Evolutionary conservation across 2,797 vertebrate genomes (phyloP).

Genomic region (Hirundo rustica): DNA sequence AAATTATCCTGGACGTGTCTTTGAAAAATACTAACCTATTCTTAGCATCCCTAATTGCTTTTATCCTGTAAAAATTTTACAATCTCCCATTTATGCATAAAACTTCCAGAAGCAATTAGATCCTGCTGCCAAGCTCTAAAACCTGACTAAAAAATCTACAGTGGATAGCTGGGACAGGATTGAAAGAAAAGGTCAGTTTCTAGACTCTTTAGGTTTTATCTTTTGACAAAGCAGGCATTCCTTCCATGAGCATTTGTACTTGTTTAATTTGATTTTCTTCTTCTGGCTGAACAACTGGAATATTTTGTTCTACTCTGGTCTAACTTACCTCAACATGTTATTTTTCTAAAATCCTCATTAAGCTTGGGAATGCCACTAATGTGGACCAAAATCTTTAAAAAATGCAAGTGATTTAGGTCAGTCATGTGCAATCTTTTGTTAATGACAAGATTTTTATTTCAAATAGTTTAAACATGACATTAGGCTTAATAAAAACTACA

Average conservation of each 20-base stretch:
- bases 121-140: not conserved
- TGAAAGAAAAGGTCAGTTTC: not conserved
- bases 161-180: not conserved
- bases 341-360: conserved; percentile 54
- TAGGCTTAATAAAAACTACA: conserved; percentile 9
- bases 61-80: not conserved
- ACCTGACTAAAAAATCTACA: not conserved
- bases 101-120: not conserved
- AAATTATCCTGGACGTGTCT: not conserved
- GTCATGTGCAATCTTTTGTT: conserved; percentile 37
- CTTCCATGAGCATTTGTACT: not conserved
- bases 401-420: conserved; percentile 51
- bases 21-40: not conserved
- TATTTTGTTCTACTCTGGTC: conserved; percentile 40
- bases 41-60: not conserved
- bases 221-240: not conserved
- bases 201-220: not conserved
- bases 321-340: not conserved
- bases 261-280: conserved; percentile 28
- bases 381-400: conserved; percentile 39
- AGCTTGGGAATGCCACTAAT: conserved; percentile 24
- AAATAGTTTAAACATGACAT: conserved; percentile 20
- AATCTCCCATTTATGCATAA: not conserved
- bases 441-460: conserved; percentile 36
- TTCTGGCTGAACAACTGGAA: conserved; percentile 8